phyloP scores from a whole-genome alignment of 2,888 invertebrate genomes.

The Piscicola geometra region DNA sequence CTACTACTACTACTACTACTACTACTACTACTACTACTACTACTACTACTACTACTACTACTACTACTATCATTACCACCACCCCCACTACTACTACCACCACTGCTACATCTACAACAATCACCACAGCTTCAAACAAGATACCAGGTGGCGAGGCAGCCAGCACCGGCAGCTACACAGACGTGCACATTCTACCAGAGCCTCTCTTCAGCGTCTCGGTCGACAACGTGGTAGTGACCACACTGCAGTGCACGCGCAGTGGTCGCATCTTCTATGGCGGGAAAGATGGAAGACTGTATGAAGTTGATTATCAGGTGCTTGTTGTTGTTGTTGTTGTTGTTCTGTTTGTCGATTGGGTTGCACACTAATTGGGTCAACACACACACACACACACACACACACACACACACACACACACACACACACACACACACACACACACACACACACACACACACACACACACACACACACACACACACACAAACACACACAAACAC shows the following conservation, averaged over 20 bases:
- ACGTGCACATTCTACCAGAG: constrained; percentile 86
- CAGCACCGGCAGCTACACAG: constrained; percentile 43
- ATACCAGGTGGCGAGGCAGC: not conserved
- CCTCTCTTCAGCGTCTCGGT: constrained; percentile 88
- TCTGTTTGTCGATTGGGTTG: too few relatives aligned
- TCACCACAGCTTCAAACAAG: not conserved
- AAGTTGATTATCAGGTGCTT: constrained; percentile 70
- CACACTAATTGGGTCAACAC: too few relatives aligned
- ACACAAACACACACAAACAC: too few relatives aligned
- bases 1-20: constrained; percentile 23
- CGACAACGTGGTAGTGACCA: constrained; percentile 74
- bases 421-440: too few relatives aligned
- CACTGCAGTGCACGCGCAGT: constrained; percentile 72
- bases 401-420: too few relatives aligned
- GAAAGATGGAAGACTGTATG: constrained; percentile 87
- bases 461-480: too few relatives aligned
- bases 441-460: too few relatives aligned
- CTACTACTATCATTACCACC: too few relatives aligned
- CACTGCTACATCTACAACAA: too few relatives aligned
- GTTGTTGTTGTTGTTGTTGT: too few relatives aligned
- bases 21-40: constrained; percentile 22
- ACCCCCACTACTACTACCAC: too few relatives aligned
- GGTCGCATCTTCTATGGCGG: constrained; percentile 92
- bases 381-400: too few relatives aligned
- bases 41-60: not conserved